A percentile compares a stretch with the other conserved stretches of the same genome.
Conservation (phyloP, 2,888 invertebrate species). For the Parnassius smintheus region DNA sequence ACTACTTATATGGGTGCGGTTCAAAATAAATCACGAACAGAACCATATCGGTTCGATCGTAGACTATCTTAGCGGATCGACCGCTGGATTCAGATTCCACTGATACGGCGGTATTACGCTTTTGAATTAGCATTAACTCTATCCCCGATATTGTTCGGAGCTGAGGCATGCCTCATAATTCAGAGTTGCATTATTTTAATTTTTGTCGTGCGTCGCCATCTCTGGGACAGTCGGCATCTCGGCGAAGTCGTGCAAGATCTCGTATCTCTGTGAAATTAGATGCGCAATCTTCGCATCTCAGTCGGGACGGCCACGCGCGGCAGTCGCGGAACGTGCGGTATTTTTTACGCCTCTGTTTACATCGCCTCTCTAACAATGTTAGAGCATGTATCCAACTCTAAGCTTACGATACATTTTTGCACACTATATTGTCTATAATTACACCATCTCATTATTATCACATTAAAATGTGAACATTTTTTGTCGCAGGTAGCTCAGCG, state of each 20-base stretch:
- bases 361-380: not conserved
- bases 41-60: constrained; percentile 76
- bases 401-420: too few species aligned
- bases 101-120: constrained; percentile 72
- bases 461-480: constrained; percentile 36
- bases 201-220: constrained; percentile 53
- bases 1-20: constrained; percentile 74
- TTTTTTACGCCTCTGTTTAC: constrained; percentile 42
- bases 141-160: constrained; percentile 62
- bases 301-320: constrained; percentile 38
- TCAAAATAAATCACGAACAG: constrained; percentile 78
- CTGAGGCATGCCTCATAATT: constrained; percentile 57
- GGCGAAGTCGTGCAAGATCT: constrained; percentile 66
- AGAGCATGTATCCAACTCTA: too few species aligned
- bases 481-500: constrained; percentile 65
- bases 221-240: constrained; percentile 41
- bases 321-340: constrained; percentile 52
- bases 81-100: constrained; percentile 59
- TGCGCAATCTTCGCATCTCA: constrained; percentile 60
- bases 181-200: constrained; percentile 66
- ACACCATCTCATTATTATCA: constrained; percentile 30
- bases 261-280: constrained; percentile 55
- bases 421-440: not conserved
- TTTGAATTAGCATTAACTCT: constrained; percentile 76
- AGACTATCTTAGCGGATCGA: constrained; percentile 67